These are phyloP conservation scores for Falco punctatus DNA, from an alignment of 2,113 vertebrate genomes.

Conservation along the genomic window DNA sequence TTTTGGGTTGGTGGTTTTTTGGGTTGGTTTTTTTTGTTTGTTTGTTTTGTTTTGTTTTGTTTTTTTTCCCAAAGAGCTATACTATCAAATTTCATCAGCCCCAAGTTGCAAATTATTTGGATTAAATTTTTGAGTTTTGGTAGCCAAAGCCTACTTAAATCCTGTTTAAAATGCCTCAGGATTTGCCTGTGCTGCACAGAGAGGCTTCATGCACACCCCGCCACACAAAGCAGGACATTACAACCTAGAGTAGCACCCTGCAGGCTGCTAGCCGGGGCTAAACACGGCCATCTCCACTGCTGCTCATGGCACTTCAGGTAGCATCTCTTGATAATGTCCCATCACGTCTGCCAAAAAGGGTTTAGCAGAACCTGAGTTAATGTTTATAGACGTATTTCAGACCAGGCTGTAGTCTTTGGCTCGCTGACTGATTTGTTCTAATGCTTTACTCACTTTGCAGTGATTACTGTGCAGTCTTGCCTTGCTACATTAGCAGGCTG, in stretches of 20 bases:
- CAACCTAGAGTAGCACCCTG: not conserved
- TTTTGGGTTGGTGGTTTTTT: no score
- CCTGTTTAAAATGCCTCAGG: not conserved
- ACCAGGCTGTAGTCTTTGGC: not conserved
- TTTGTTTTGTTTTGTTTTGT: no score
- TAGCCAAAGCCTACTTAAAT: not conserved
- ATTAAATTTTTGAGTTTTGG: not conserved
- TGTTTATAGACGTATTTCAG: not conserved
- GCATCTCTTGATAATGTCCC: not conserved
- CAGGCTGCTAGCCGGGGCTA: accelerated
- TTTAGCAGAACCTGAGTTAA: not conserved
- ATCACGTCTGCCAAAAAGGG: not conserved
- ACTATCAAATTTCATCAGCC: not conserved
- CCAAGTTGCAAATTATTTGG: not conserved
- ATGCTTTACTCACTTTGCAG: not conserved
- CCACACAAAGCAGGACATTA: not conserved
- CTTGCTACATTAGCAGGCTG: not conserved
- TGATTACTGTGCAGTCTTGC: not conserved
- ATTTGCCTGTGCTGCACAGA: no score
- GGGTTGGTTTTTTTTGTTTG: not conserved
- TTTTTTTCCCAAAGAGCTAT: no score
- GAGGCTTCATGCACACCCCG: accelerated
- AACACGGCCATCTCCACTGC: no score
- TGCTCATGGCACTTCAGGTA: not conserved
- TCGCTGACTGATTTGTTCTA: not conserved